Evolutionary conservation across 2,888 invertebrate species (phyloP).

Genomic region (Melikaiella ostensackeni): DNA sequence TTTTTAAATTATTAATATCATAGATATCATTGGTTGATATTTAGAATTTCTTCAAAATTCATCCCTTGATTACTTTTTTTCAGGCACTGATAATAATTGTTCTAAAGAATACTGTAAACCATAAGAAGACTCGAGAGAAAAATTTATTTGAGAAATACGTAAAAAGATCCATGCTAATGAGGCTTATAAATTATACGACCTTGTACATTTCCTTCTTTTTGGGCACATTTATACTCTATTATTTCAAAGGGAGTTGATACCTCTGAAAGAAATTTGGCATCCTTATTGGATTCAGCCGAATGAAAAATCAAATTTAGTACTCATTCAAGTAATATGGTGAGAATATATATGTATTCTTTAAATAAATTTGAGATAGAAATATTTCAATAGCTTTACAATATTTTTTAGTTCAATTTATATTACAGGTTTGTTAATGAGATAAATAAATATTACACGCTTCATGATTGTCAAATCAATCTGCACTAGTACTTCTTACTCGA

Average conservation of each 20-base stretch:
- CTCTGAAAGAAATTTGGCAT: not conserved
- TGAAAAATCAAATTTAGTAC: not conserved
- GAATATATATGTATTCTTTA: not conserved
- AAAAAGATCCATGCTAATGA: not conserved
- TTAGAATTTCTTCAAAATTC: not conserved
- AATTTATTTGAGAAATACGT: not conserved
- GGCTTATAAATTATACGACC: not conserved
- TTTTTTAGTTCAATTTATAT: not conserved
- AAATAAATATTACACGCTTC: not conserved
- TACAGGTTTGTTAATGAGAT: not conserved
- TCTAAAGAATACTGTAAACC: not conserved
- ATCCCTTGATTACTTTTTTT: not conserved
- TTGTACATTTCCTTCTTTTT: not conserved
- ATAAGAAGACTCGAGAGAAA: not conserved
- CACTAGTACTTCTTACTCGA: too few relatives aligned
- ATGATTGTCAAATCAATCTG: too few relatives aligned
- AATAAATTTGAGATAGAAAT: not conserved
- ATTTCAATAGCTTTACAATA: not conserved
- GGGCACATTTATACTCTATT: not conserved
- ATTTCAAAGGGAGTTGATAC: not conserved
- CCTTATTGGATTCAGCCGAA: not conserved
- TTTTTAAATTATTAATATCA: not conserved
- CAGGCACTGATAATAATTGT: not conserved
- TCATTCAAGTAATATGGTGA: constrained; percentile 4
- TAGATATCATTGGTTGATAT: not conserved